phyloP scores from a whole-genome alignment of 1,140 invertebrate species.

The Pygmarrhopalites habei region DNA sequence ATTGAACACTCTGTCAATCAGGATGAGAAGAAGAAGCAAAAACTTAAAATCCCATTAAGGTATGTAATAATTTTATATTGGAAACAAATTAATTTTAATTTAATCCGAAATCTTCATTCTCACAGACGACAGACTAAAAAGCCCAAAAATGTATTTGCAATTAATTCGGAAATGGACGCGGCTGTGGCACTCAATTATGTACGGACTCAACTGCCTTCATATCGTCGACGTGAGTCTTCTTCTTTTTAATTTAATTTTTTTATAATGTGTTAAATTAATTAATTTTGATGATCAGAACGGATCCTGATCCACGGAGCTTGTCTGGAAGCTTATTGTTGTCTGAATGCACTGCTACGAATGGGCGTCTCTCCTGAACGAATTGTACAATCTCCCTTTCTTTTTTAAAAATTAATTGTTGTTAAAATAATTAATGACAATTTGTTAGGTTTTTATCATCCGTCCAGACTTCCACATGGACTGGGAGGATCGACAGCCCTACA shows the following conservation, averaged over 20 bases:
- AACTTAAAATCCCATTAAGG: conserved; percentile 1
- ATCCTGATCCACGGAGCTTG: conserved; percentile 57
- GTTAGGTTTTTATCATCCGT: conserved; percentile 19
- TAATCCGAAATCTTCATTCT: background rate
- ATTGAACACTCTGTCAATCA: conserved; percentile 14
- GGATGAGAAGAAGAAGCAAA: conserved; percentile 36
- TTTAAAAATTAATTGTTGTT: no score
- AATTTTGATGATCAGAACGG: conserved; percentile 19
- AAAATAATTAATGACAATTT: no score
- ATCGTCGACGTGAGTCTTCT: background rate
- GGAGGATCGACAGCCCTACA: conserved; percentile 19
- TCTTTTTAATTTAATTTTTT: conserved; percentile 4
- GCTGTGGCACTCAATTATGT: conserved; percentile 36
- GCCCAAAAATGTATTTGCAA: conserved; percentile 53
- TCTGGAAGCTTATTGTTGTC: conserved; percentile 53
- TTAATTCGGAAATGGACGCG: conserved; percentile 53
- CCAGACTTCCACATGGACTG: conserved; percentile 20
- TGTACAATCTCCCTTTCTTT: no score
- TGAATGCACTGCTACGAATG: conserved; percentile 51
- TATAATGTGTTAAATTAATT: background rate
- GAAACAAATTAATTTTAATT: conserved; percentile 21
- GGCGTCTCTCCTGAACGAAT: conserved; percentile 44
- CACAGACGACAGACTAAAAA: conserved; percentile 15
- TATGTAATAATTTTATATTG: no score
- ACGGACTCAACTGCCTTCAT: conserved; percentile 8